phyloP scores from a whole-genome alignment of 2,888 invertebrate genomes.

The Thumatha senex region DNA sequence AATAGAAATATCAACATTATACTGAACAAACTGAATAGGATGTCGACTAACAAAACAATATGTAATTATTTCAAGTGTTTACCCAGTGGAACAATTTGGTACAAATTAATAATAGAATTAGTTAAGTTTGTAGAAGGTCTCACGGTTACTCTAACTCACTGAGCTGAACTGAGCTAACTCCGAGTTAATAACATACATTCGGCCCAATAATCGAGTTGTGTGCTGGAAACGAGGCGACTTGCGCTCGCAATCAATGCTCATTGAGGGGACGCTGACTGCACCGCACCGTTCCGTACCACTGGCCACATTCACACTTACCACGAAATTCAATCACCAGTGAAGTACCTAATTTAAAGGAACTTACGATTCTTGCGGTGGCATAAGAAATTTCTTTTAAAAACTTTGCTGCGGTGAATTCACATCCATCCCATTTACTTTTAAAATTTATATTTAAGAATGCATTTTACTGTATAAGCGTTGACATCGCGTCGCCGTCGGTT shows the following conservation, averaged over 20 bases:
- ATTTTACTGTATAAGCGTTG: no score
- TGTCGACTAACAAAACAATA: no score
- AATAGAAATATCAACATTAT: no score
- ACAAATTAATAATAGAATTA: not conserved
- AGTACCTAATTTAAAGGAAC: constrained; percentile 26
- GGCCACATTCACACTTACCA: constrained; percentile 31
- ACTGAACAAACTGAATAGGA: no score
- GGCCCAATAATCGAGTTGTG: constrained; percentile 43
- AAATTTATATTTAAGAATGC: no score
- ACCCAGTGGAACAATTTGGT: not conserved
- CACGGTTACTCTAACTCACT: not conserved
- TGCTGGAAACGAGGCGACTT: constrained; percentile 26
- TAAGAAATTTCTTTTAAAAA: constrained; percentile 20
- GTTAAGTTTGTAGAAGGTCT: not conserved
- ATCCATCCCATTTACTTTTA: constrained; percentile 6
- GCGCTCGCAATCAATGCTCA: constrained; percentile 48
- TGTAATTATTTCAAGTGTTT: no score
- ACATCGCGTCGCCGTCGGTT: not conserved
- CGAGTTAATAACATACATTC: constrained; percentile 38
- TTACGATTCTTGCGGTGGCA: constrained; percentile 18
- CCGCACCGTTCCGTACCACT: constrained; percentile 9
- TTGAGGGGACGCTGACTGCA: constrained; percentile 30
- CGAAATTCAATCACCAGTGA: constrained; percentile 39
- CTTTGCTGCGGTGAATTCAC: not conserved
- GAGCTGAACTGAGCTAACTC: constrained; percentile 16